These are phyloP conservation scores for Microtus pennsylvanicus DNA, from an alignment of 2,113 vertebrate genomes.

Conservation along the genomic window DNA sequence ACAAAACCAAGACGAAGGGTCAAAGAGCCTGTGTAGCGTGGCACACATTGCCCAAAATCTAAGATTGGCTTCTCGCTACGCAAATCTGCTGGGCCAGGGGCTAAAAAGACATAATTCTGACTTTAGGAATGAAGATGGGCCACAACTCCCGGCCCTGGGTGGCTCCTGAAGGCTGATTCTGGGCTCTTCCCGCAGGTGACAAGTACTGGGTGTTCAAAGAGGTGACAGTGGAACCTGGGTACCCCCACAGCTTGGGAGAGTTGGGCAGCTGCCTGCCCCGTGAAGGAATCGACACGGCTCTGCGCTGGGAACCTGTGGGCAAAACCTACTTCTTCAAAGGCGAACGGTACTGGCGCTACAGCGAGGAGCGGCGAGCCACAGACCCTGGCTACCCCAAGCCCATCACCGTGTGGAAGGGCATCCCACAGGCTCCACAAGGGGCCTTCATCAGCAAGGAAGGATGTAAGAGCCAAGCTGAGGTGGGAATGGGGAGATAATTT, in stretches of 20 bases:
- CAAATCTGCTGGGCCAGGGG: neutral
- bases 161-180: constrained; percentile 19
- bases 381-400: constrained; percentile 98
- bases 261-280: constrained; percentile 94
- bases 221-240: constrained; percentile 95
- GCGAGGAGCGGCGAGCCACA: constrained; percentile 94
- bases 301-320: constrained; percentile 97
- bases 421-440: constrained; percentile 96
- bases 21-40: accelerated
- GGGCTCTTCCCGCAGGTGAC: constrained; percentile 88
- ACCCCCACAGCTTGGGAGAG: constrained; percentile 95
- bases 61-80: neutral
- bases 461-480: constrained; percentile 84
- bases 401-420: constrained; percentile 97
- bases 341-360: constrained; percentile 98
- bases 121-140: neutral
- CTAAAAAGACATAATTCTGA: neutral
- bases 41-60: neutral
- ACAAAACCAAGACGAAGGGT: neutral
- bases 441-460: constrained; percentile 99
- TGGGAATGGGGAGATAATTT: neutral
- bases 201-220: constrained; percentile 99
- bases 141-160: neutral
- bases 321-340: constrained; percentile 99
- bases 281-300: constrained; percentile 96